Percentiles rank a stretch among this genome's conserved stretches.
Conservation (phyloP, 35 echinoderm and acorn worm species). For the Heliocidaris tuberculata region DNA sequence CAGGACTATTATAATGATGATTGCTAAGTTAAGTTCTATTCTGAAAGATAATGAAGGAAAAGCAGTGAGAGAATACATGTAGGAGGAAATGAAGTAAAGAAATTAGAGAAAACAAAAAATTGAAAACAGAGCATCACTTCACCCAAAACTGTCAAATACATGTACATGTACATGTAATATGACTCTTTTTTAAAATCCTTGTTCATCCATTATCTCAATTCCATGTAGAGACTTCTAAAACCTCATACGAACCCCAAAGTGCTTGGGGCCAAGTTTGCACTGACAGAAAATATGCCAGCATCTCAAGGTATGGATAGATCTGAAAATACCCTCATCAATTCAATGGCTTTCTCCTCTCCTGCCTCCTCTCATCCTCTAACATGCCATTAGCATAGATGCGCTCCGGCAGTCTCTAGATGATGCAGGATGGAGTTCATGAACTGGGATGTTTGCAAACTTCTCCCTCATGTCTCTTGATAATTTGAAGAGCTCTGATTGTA, state of each 20-base stretch:
- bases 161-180: background rate
- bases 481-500: background rate
- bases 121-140: no score
- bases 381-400: slow-evolving; percentile 16
- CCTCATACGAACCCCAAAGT: background rate
- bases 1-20: no score
- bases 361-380: background rate
- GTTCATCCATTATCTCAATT: background rate
- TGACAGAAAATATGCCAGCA: background rate
- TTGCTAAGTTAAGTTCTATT: no score
- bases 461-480: background rate
- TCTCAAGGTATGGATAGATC: background rate
- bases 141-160: no score
- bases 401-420: background rate
- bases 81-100: no score
- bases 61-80: no score
- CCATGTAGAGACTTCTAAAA: background rate
- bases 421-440: background rate
- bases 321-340: background rate
- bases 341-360: background rate
- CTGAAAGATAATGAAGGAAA: no score
- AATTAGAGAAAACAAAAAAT: no score
- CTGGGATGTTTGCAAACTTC: background rate
- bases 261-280: background rate
- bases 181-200: background rate